Evolutionary conservation across 2,888 invertebrate species (phyloP), one percentile per base, ranked within the genome.

Genomic region (Nymphalis polychloros): DNA sequence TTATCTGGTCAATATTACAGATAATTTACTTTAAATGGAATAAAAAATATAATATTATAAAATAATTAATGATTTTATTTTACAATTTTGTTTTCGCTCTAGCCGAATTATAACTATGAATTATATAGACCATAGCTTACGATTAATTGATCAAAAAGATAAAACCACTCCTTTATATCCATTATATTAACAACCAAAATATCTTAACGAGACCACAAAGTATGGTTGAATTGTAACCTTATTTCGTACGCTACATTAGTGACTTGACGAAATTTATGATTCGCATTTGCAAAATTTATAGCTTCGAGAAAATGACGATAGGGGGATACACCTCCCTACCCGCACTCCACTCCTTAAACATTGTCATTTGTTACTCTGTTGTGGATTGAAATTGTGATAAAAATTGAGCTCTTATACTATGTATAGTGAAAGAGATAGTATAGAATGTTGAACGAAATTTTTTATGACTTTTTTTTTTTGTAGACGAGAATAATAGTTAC

Each of bases 201-300:
- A 57, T 67, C 63, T 69, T 66, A 64, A 70, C 65, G 55, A 69
- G 23, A 61, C 70, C 70, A 41, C 68, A 70, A 68, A 70, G 66
- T 66, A 70, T 67, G 69, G 47, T 71, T 61, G 57, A 64, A 65
- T 70, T 60, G 69, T 64, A 62, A 69, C 70, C 68, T 68, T 73
- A 73, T 72, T 73, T 68, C 59, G 60, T 67, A 77, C 82, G 84
- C 79, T 84, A 85, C 86, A 87, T 89, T 89, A 87, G 84, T 82
- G 78, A 77, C 77, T 82, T 80, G 87, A 81, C 80, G 82, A 79
- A 84, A 89, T 90, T 90, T 88, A 90, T 89, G 83, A 79, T 75
- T 79, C 79, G 79, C 85, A 86, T 88, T 89, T 84, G 78, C 76
- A 75, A 75, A 85, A 89, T 89, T 89, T 90, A 90, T 86, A 71